Percentiles rank a stretch among this genome's conserved stretches.
phyloP scores from a whole-genome alignment of 2,113 vertebrate genomes.

The Aspiorhynchus laticeps region DNA sequence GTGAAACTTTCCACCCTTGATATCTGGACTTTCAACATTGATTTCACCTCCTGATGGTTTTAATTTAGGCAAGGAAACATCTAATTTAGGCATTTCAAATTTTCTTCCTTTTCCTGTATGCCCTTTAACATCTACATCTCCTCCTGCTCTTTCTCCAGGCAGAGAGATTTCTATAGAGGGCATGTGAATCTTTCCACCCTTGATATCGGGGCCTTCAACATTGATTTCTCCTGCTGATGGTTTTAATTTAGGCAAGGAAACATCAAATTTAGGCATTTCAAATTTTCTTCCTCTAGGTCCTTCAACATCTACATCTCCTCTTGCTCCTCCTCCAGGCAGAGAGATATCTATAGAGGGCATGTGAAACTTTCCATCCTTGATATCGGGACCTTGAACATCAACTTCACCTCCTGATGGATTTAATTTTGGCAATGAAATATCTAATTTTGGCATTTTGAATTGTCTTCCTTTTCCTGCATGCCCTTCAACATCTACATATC shows the following conservation, averaged over 20 bases:
- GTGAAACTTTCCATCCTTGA: constrained; percentile 55
- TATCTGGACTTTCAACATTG: not conserved
- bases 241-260: constrained; percentile 46
- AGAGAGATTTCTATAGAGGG: constrained; percentile 65
- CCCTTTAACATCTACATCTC: constrained; percentile 47
- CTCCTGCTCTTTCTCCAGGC: constrained; percentile 46
- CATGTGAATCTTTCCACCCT: constrained; percentile 62
- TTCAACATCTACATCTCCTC: not conserved
- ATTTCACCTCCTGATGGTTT: not conserved
- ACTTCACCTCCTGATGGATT: not conserved
- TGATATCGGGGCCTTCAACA: constrained; percentile 11
- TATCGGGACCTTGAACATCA: not conserved
- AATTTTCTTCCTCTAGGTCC: constrained; percentile 42
- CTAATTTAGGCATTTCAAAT: constrained; percentile 41
- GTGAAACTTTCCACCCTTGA: constrained; percentile 54
- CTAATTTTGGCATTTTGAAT: constrained; percentile 2
- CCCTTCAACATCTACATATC: constrained; percentile 9
- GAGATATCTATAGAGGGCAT: constrained; percentile 27
- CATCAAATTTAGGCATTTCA: constrained; percentile 39
- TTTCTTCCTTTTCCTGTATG: constrained; percentile 14
- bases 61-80: not conserved
- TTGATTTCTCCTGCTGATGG: not conserved
- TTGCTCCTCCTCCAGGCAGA: not conserved
- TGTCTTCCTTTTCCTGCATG: constrained; percentile 46
- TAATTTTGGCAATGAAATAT: not conserved